Conservation (phyloP, 2,113 vertebrate species). For the Bubo bubo region DNA sequence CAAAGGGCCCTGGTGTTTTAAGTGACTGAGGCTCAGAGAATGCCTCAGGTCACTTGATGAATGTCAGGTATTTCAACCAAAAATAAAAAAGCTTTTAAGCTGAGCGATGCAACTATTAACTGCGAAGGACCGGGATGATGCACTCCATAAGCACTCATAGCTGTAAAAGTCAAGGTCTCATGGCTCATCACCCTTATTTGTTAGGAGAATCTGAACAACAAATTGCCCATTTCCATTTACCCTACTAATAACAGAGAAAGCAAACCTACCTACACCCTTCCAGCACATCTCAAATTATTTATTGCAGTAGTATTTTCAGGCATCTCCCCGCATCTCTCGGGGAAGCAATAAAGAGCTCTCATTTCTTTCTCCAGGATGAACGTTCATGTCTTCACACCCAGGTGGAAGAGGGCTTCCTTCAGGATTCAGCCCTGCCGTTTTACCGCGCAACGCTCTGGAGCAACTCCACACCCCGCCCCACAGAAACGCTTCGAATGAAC, state of each 20-base stretch:
- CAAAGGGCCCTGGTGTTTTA: neutral
- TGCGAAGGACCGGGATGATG: neutral
- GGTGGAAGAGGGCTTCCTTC: neutral
- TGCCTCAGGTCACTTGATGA: neutral
- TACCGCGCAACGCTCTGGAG: rapidly evolving
- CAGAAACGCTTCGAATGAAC: neutral
- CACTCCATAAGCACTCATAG: rapidly evolving
- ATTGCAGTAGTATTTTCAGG: neutral
- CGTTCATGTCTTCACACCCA: neutral
- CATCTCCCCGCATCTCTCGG: neutral
- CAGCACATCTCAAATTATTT: neutral
- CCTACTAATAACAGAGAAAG: neutral
- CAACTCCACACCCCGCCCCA: neutral
- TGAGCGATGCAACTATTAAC: neutral
- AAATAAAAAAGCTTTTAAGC: neutral
- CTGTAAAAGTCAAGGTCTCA: neutral
- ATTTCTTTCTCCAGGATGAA: neutral
- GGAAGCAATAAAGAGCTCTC: neutral
- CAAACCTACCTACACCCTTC: neutral
- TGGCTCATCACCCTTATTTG: neutral
- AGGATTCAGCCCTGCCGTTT: neutral
- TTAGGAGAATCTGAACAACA: neutral
- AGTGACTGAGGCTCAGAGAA: neutral
- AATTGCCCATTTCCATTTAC: neutral
- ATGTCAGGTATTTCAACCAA: neutral